These are phyloP conservation scores for Kryptopterus vitreolus DNA, from an alignment of 2,797 vertebrate genomes.

Conservation along the genomic window DNA sequence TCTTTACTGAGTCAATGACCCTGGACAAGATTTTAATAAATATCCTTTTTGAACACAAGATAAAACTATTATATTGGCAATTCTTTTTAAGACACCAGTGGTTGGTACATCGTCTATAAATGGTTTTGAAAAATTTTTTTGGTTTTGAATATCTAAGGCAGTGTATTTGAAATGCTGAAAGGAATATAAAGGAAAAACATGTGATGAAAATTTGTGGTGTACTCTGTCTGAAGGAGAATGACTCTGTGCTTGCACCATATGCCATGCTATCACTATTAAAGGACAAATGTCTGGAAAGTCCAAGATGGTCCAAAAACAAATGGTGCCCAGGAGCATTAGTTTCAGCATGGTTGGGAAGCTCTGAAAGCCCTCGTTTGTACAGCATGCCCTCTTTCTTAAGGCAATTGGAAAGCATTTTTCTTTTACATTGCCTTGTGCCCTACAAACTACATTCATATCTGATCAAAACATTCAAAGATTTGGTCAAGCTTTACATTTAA, in stretches of 20 bases:
- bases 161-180: neutral
- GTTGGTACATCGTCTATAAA: too few relatives aligned
- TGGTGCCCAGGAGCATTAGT: slow-evolving; percentile 43
- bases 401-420: slow-evolving; percentile 10
- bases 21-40: neutral
- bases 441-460: slow-evolving; percentile 5
- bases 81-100: neutral
- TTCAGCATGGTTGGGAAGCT: slow-evolving; percentile 35
- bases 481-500: neutral
- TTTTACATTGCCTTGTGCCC: neutral
- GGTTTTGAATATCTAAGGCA: neutral
- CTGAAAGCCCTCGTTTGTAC: slow-evolving; percentile 32
- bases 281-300: slow-evolving; percentile 44
- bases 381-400: slow-evolving; percentile 26
- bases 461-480: neutral
- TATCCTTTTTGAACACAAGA: neutral
- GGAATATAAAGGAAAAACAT: slow-evolving; percentile 15
- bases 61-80: too few relatives aligned
- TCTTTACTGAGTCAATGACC: neutral
- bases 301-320: slow-evolving; percentile 22
- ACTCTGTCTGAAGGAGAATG: slow-evolving; percentile 60
- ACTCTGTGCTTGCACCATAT: slow-evolving; percentile 54
- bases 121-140: neutral
- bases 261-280: slow-evolving; percentile 55
- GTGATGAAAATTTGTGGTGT: slow-evolving; percentile 48